Percentiles rank a stretch among this genome's conserved stretches.
These are phyloP conservation scores for Fistularia tabacaria DNA, from an alignment of 2,797 vertebrate genomes.

Conservation along the genomic window DNA sequence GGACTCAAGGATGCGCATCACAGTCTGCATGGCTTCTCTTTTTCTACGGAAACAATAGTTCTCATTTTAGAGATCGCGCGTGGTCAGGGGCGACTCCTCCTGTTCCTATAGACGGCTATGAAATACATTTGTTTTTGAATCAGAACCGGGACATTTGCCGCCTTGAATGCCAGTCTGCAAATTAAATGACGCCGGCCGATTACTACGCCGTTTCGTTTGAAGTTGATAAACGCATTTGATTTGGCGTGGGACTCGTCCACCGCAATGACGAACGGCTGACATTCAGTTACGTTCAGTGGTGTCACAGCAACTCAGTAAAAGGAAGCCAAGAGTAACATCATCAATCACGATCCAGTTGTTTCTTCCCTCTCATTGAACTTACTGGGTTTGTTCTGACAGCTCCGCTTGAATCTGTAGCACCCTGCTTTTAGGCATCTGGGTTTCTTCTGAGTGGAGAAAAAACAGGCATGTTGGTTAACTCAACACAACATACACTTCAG, in stretches of 20 bases:
- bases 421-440: conserved; percentile 86
- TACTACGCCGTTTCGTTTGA: no score
- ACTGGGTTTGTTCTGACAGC: conserved; percentile 86
- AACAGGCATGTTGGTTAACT: conserved; percentile 3
- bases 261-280: no score
- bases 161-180: background rate
- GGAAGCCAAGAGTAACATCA: no score
- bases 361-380: conserved; percentile 66
- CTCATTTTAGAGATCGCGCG: no score
- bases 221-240: no score
- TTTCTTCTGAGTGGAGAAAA: conserved; percentile 83
- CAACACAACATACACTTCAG: background rate
- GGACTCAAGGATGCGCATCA: conserved; percentile 92
- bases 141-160: background rate
- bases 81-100: no score
- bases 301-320: no score
- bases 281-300: no score
- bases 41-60: conserved; percentile 71
- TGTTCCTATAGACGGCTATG: no score
- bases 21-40: conserved; percentile 89
- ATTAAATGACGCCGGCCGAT: background rate
- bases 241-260: no score
- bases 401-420: conserved; percentile 86
- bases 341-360: no score
- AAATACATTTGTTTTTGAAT: background rate